Base-by-base conservation (phyloP, 2,797 vertebrate genomes). In the Pelodytes ibericus region DNA sequence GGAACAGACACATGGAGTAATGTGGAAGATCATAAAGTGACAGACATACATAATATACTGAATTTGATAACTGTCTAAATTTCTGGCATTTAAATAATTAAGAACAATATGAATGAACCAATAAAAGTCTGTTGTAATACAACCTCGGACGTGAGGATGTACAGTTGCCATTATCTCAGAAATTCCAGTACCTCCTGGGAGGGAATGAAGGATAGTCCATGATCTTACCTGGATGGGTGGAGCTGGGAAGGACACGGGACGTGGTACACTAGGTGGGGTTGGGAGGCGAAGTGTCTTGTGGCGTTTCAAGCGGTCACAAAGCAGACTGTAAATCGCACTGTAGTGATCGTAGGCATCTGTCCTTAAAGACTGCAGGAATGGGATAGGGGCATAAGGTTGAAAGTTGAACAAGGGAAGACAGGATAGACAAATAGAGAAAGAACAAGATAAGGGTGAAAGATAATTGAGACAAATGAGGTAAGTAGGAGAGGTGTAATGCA, bases 311-410 rank as follows among this genome's bases (percentile, higher is more conserved):
- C 96, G 94, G 82, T 99, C 98, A 9, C 95, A 95, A 80, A 99
- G 92, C 87, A 99, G 91, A 88, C 96, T 98, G 91, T 99, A 99
- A 90, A 99, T 99, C 79, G 98, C 98, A 77, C 95, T 99, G 91
- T 95, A 98, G 94, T 99, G 95, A 91, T 99, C 98, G 1, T 99
- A 99, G 22, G 96, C 96, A 3, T 99, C 97, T 1, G 95, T 95
- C 74, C 95, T 90, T 72, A 99, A 82, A 0, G 98, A 99, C 98
- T 99, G 60, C 0, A 81, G 29, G 41, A 41, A 49, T 15, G 44
- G 44, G 44, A 2, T 15, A 2, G 18, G 2, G 18, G 18, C 13
- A n/a, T 4, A 49, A 15, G 44, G 44, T 5, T 49, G 2, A 49
- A 2, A 15, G 5, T 1, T 15, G 36, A n/a, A 36, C 5, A 36